Conservation (phyloP, 2,113 vertebrate genomes). For the Eublepharis macularius region DNA sequence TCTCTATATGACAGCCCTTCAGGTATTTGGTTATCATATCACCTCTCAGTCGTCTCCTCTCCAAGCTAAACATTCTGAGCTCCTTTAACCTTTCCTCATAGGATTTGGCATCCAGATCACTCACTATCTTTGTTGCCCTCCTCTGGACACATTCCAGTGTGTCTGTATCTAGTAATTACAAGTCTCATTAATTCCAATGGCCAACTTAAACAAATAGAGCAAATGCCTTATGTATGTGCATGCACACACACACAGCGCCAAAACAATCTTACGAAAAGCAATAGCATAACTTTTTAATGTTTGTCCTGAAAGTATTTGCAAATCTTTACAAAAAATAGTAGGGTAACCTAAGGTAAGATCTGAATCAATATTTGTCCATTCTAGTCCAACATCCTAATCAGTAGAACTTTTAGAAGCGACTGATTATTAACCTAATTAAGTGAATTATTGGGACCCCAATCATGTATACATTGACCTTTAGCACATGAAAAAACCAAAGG, state of each 20-base stretch:
- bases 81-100: too few species aligned
- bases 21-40: too few species aligned
- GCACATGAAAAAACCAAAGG: too few species aligned
- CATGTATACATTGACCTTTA: neutral
- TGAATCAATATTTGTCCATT: too few species aligned
- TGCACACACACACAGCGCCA: constrained; percentile 30
- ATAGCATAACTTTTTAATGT: constrained; percentile 27
- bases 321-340: constrained; percentile 34
- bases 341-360: constrained; percentile 35
- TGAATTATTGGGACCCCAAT: neutral
- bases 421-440: neutral
- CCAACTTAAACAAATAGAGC: constrained; percentile 43
- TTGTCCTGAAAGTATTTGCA: constrained; percentile 24
- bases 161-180: too few species aligned
- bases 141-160: too few species aligned
- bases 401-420: neutral
- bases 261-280: constrained; percentile 22
- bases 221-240: constrained; percentile 45
- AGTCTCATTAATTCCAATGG: too few species aligned
- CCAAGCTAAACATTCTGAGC: too few species aligned
- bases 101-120: too few species aligned
- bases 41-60: too few species aligned
- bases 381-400: too few species aligned
- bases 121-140: neutral
- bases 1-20: too few species aligned